These are phyloP conservation scores for Progne subis DNA, from an alignment of 2,113 vertebrate genomes.

Conservation along the genomic window DNA sequence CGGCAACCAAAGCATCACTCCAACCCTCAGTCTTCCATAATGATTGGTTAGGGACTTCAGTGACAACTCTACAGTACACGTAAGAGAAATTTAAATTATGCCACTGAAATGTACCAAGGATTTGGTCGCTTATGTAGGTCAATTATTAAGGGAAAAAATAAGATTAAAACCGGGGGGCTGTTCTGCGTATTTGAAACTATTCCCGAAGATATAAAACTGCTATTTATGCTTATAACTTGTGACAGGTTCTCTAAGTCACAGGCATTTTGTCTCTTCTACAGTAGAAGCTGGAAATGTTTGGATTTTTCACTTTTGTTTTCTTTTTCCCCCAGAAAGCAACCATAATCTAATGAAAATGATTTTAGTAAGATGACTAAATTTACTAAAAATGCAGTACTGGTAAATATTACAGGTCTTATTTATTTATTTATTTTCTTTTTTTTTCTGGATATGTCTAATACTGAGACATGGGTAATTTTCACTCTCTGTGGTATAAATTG, in stretches of 20 bases:
- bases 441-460: not conserved
- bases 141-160: slow-evolving; percentile 41
- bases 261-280: not conserved
- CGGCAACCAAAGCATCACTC: not conserved
- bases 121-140: slow-evolving; percentile 33
- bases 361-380: not conserved
- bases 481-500: not conserved
- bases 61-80: not conserved
- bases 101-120: not conserved
- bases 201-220: not conserved
- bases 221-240: slow-evolving; percentile 44
- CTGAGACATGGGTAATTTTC: not conserved
- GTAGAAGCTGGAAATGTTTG: not conserved
- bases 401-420: not conserved
- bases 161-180: slow-evolving; percentile 38
- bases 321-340: not conserved
- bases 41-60: not conserved
- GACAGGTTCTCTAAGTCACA: slow-evolving; percentile 16
- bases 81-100: slow-evolving; percentile 49
- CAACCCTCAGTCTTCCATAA: not conserved
- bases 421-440: not conserved
- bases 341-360: not conserved
- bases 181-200: not conserved
- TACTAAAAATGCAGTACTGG: not conserved
- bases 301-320: not conserved